Evolutionary conservation across 2,113 vertebrate genomes (phyloP).

Genomic region (Zapus hudsonius): DNA sequence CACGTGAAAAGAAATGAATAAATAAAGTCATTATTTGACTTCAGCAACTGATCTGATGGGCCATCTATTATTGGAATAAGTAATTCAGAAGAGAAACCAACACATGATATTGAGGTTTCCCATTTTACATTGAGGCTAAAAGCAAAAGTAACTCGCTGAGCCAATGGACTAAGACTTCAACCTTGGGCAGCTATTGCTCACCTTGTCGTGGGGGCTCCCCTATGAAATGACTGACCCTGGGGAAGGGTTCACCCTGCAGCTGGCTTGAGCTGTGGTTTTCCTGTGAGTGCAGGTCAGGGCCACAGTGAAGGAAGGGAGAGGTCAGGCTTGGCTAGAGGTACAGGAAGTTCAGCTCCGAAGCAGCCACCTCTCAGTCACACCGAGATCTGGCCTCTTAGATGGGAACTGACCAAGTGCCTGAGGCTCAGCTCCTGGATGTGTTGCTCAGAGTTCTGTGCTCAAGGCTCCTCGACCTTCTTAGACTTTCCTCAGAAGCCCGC

Average conservation of each 20-base stretch:
- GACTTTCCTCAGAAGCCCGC: neutral
- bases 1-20: too few species aligned
- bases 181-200: neutral
- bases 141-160: neutral
- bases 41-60: neutral
- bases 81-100: neutral
- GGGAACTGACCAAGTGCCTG: neutral
- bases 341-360: constrained; percentile 47
- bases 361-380: neutral
- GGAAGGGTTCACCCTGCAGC: neutral
- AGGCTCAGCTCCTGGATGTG: neutral
- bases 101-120: neutral
- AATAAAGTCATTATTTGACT: neutral
- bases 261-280: neutral
- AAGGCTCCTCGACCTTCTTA: neutral
- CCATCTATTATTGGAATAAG: neutral
- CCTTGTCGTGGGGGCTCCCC: neutral
- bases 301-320: constrained; percentile 64
- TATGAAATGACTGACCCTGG: neutral
- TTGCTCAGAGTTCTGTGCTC: neutral
- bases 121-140: neutral
- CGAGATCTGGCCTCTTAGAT: neutral
- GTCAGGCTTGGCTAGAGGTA: constrained; percentile 18
- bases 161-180: neutral
- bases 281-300: neutral